Evolutionary conservation across 2,888 invertebrate species (phyloP), one percentile per base, ranked within the genome.

Genomic region (Cryptus viduatorius): DNA sequence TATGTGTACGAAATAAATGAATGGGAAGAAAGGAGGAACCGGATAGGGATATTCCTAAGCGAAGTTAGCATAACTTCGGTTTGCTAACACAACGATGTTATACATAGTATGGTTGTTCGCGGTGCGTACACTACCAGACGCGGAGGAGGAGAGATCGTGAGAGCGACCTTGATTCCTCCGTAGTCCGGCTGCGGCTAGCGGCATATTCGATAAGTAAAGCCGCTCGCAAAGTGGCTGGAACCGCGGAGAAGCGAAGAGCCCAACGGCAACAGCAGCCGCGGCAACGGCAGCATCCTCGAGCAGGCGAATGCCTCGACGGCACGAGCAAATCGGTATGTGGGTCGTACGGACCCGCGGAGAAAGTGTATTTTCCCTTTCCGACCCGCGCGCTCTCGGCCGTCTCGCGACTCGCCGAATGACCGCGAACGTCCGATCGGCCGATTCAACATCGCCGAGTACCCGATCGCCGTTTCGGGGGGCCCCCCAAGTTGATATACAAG

Each of bases 281-380:
- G 19, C 59, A 56, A 61, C 68, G 44, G 87, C 86, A 87, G 84
- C 86, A 83, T 87, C 87, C 79, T 83, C 73, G 85, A 79, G 59
- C 73, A 78, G 69, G 71, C 83, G 78, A 82, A 79, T 61, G 80
- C 77, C 81, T 67, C 24, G 78, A 37, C 50, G 84, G 86, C 79
- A 87, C 88, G 89, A 86, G 65, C 85, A 89, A 91, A 90, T 91
- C 89, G 89, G 89, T 93, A 93, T 93, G 92, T 93, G 92, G 93
- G 93, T 93, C 93, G 92, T 81, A 82, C 86, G 79, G 85, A 88
- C 84, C 24, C 73, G 80, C 84, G 89, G 93, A 92, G 93, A 93
- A 93, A 93, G 93, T 93, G 89, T 87, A 86, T 89, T 90, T 90
- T 90, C 89, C 90, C 90, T 89, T 90, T 89, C 90, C 83, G 86